Evolutionary conservation across 2,113 vertebrate species (phyloP).

Genomic region (Eidolon helvum): DNA sequence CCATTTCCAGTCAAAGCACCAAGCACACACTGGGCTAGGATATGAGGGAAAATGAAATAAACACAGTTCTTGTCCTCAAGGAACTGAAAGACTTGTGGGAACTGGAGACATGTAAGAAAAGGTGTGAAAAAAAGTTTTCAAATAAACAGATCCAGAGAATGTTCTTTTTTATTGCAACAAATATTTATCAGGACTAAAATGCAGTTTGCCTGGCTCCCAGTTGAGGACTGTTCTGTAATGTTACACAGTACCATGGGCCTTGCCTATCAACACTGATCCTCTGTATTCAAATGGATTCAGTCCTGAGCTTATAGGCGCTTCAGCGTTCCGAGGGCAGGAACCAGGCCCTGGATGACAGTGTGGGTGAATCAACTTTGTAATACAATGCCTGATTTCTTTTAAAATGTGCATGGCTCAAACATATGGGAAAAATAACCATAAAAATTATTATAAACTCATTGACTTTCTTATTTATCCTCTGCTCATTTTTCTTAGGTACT

Average conservation of each 20-base stretch:
- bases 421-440: background rate
- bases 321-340: background rate
- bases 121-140: background rate
- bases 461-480: background rate
- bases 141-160: background rate
- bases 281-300: background rate
- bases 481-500: background rate
- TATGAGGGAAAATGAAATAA: background rate
- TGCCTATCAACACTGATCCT: background rate
- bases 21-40: background rate
- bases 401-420: background rate
- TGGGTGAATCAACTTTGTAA: background rate
- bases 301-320: background rate
- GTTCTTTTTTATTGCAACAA: background rate
- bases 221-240: background rate
- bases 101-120: background rate
- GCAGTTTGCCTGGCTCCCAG: background rate
- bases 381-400: background rate
- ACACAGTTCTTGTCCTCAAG: background rate
- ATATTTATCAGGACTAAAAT: background rate
- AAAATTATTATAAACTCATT: background rate
- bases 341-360: background rate
- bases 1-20: background rate
- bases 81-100: background rate
- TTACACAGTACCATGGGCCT: background rate